Evolutionary conservation across 2,797 vertebrate genomes (phyloP), one percentile per base, ranked within the genome.

Genomic region (Enteromius mattozi): DNA sequence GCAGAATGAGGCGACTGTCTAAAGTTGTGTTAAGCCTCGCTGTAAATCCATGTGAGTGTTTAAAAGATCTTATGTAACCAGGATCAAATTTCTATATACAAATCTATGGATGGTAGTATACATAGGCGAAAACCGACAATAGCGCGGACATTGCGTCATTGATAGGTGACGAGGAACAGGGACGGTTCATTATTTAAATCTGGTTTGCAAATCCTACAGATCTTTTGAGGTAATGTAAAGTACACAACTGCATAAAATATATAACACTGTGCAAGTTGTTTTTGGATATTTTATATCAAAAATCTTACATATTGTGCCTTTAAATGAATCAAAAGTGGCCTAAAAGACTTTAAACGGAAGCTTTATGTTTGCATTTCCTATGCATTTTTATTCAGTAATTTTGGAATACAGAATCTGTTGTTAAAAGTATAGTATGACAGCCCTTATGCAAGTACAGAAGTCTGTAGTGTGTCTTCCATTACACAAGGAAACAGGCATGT

Each of bases 1-100:
- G 51, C n/a, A 71, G 79, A 51, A 42, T 61, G n/a, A 40, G 35
- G 37, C 54, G 4, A 21, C 54, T 72, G 54, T 82, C 56, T 49
- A 9, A 65, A 63, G 54, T 47, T 49, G 54, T 72, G 24, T 72
- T 71, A 59, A 71, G 68, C 68, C 40, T 42, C 2, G 0, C n/a
- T 71, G 45, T 68, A 51, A 80, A 71, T 72, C 19, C 56, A 6
- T 72, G 47, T 72, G 49, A 19, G 66, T 80, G 65, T 80, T 78
- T 35, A 63, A 80, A 81, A 42, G 37, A 63, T 13, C 12, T 63
- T 61, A 17, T 74, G 40, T 63, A 74, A 49, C 69, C 37, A 45
- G 6, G n/a, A 10, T 42, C 17, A 45, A 3, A n/a, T 72, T 72
- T 47, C 24, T 81, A 13, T 30, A n/a, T 56, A 27, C n/a, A 70